Percentiles rank a stretch among this genome's conserved stretches.
These are phyloP conservation scores for Melipona beecheii DNA, from an alignment of 2,888 invertebrate genomes.

Conservation along the genomic window DNA sequence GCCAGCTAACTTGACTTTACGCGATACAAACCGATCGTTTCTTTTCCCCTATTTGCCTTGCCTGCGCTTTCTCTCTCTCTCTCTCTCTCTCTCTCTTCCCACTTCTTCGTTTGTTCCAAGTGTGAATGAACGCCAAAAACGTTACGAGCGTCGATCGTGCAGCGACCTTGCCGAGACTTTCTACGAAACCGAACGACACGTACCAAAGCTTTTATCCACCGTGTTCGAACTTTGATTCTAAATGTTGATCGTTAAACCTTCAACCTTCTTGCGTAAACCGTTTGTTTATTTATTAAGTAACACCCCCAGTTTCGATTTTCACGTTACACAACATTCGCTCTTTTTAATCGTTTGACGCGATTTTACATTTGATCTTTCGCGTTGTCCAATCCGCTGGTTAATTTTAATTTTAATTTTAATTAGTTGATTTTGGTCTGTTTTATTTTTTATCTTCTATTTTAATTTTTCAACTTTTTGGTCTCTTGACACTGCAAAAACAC, in stretches of 20 bases:
- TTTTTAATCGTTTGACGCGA: neutral
- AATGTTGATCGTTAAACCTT: neutral
- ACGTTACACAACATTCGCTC: neutral
- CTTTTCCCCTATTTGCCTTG: neutral
- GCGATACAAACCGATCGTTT: constrained; percentile 6
- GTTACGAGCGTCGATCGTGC: neutral
- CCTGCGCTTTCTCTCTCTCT: neutral
- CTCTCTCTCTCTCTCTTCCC: neutral
- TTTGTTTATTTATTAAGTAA: constrained; percentile 4
- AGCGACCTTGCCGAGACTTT: neutral
- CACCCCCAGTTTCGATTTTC: neutral
- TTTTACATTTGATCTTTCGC: too few relatives aligned
- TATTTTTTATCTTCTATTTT: too few relatives aligned
- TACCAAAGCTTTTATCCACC: neutral
- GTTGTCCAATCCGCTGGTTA: too few relatives aligned
- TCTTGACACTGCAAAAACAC: too few relatives aligned
- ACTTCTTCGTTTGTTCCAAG: neutral
- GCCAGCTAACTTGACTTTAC: constrained; percentile 49
- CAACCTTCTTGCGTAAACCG: neutral
- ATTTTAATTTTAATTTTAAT: too few relatives aligned
- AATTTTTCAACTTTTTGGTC: too few relatives aligned
- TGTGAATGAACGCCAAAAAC: constrained; percentile 23
- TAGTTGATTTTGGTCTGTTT: too few relatives aligned
- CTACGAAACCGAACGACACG: neutral
- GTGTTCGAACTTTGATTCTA: neutral